Evolutionary conservation across 2,113 vertebrate genomes (phyloP).

Genomic region (Atlantisia rogersi): DNA sequence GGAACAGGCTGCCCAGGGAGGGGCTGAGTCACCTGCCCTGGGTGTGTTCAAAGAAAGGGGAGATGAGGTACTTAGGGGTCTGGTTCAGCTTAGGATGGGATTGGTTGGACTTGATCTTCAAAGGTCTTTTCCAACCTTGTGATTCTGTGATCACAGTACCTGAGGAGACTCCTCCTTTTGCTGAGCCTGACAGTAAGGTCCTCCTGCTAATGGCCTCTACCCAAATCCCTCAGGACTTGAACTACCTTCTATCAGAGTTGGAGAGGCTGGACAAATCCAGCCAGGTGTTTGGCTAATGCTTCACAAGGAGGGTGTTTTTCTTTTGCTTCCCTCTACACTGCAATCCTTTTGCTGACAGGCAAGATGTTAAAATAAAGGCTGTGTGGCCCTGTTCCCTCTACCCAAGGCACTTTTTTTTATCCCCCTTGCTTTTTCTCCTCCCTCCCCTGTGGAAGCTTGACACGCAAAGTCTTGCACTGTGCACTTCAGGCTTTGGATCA

Average conservation of each 20-base stretch:
- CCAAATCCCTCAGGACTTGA: not conserved
- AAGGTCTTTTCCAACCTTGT: too few species aligned
- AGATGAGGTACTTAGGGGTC: too few species aligned
- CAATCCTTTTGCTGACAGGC: not conserved
- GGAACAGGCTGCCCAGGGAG: too few species aligned
- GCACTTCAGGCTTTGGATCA: not conserved
- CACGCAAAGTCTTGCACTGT: not conserved
- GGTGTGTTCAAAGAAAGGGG: too few species aligned
- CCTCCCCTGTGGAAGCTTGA: not conserved
- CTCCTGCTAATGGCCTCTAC: not conserved
- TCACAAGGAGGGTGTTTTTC: not conserved
- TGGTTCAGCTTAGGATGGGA: too few species aligned
- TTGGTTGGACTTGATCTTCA: too few species aligned
- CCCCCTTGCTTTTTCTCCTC: not conserved
- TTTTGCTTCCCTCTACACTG: not conserved
- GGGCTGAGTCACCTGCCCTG: too few species aligned
- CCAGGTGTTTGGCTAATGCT: not conserved
- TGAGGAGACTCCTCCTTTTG: not conserved
- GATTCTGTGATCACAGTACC: not conserved
- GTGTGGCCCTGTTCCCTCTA: not conserved
- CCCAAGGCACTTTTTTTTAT: not conserved
- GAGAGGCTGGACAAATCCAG: not conserved
- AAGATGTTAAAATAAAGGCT: not conserved
- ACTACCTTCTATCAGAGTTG: not conserved
- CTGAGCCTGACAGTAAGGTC: not conserved